Base-by-base conservation (phyloP, 2,888 invertebrate species). In the Arenicola marina region DNA sequence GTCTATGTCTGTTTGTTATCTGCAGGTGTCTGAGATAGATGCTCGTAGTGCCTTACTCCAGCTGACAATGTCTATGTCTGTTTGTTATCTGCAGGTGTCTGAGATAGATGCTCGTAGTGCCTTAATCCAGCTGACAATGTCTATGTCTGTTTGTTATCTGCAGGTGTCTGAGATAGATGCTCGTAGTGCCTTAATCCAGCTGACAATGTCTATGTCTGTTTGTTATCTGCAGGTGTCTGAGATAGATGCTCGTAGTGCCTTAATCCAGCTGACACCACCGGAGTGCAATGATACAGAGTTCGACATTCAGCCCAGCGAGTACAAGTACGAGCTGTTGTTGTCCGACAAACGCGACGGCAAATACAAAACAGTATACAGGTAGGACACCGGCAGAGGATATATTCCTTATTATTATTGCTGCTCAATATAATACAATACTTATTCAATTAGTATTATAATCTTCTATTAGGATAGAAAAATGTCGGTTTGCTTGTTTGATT, bases 361-460 rank as follows among this genome's bases (percentile, higher is more conserved):
- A 78, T 93, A 92, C 84, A 92, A 92, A 85, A 89, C 90, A 67
- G 90, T 93, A 70, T 92, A 92, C 82, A 90, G 89, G 92, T 92
- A 51, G 91, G 92, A 84, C 31, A 21, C 28, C n/a, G 2, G 4
- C n/a, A 28, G 21, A 4, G 2, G 31, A 28, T 28, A 3, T 7
- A 4, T 2, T 51, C 21, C 4, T 7, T 7, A 7, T 51, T 51
- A 28, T 1, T 1, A 51, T 51, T 51, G 31, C 3, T 26, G 31
- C 31, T 7, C 26, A 21, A 4, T 28, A 21, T 29, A 51, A 28
- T 4, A 51, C 31, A 28, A 51, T 51, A n/a, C n/a, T n/a, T n/a
- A n/a, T n/a, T n/a, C n/a, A n/a, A n/a, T n/a, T n/a, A n/a, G n/a
- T n/a, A n/a, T n/a, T n/a, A 26, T 51, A 51, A n/a, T 51, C 18